phyloP scores from a whole-genome alignment of 2,888 invertebrate species.

The Aquatica leii region DNA sequence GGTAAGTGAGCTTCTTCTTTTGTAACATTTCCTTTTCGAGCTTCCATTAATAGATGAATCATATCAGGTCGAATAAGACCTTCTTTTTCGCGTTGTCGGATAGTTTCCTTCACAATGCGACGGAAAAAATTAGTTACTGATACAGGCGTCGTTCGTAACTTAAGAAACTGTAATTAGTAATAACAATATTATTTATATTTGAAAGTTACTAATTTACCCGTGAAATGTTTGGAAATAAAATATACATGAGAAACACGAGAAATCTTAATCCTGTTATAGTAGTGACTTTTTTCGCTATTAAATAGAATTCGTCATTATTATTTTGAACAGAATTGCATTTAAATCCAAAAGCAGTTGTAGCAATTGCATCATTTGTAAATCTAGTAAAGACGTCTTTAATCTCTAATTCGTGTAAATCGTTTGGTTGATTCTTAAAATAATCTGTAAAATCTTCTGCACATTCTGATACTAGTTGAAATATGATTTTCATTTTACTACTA shows the following conservation, averaged over 20 bases:
- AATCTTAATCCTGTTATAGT: slow-evolving; percentile 26
- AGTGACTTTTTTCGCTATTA: slow-evolving; percentile 62
- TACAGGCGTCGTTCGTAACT: neutral
- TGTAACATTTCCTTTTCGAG: slow-evolving; percentile 44
- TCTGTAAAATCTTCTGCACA: slow-evolving; percentile 43
- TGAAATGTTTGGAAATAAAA: neutral
- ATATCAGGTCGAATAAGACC: slow-evolving; percentile 52
- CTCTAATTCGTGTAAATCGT: slow-evolving; percentile 51
- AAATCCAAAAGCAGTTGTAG: slow-evolving; percentile 63
- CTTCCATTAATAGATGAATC: slow-evolving; percentile 56
- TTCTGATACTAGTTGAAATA: slow-evolving; percentile 49
- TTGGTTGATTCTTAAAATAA: slow-evolving; percentile 43
- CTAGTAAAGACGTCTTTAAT: slow-evolving; percentile 61
- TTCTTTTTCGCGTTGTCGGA: slow-evolving; percentile 2
- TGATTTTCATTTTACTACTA: slow-evolving; percentile 55
- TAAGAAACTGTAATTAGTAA: neutral
- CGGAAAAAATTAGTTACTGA: slow-evolving; percentile 3
- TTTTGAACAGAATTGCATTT: slow-evolving; percentile 65
- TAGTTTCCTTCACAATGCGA: slow-evolving; percentile 1
- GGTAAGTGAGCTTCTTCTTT: neutral
- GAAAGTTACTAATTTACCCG: neutral
- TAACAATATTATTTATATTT: neutral
- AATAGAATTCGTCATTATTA: slow-evolving; percentile 64
- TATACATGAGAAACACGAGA: neutral
- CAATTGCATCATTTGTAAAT: slow-evolving; percentile 66